phyloP scores from a whole-genome alignment of 2,113 vertebrate species.

The Isurus oxyrinchus region DNA sequence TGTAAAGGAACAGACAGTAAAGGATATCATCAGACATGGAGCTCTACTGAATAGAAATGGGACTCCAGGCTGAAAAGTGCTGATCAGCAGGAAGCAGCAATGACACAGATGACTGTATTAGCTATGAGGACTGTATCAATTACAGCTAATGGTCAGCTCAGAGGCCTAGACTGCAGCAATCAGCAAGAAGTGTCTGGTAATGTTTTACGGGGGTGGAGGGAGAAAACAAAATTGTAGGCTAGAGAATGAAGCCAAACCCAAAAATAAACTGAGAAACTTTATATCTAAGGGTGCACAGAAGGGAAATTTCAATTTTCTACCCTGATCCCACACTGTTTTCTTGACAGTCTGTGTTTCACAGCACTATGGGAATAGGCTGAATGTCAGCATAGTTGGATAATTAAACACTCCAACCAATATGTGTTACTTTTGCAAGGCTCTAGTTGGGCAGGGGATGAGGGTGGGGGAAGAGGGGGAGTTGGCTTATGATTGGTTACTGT shows the following conservation, averaged over 20 bases:
- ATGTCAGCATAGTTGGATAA: not conserved
- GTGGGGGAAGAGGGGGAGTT: not conserved
- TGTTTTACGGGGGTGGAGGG: not conserved
- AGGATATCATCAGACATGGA: not conserved
- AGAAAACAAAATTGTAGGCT: not conserved
- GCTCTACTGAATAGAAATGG: not conserved
- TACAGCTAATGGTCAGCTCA: conserved; percentile 28
- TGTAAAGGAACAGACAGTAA: not conserved
- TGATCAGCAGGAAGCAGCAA: conserved; percentile 31
- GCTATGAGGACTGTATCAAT: conserved; percentile 30
- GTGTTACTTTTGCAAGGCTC: not conserved
- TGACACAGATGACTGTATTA: conserved; percentile 27
- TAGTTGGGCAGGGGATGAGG: not conserved
- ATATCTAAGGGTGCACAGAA: not conserved
- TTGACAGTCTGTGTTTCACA: not conserved
- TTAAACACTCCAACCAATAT: not conserved
- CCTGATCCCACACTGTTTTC: not conserved
- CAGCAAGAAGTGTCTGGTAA: not conserved
- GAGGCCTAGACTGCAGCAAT: conserved; percentile 5
- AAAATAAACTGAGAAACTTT: not conserved
- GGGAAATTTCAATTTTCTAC: not conserved
- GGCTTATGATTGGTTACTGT: not conserved
- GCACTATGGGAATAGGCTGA: not conserved
- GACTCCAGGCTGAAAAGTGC: not conserved
- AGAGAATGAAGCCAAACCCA: not conserved